Percentiles rank a stretch among this genome's conserved stretches.
Evolutionary conservation across 2,888 invertebrate genomes (phyloP).

Genomic region (Apomyelois bistriatella): DNA sequence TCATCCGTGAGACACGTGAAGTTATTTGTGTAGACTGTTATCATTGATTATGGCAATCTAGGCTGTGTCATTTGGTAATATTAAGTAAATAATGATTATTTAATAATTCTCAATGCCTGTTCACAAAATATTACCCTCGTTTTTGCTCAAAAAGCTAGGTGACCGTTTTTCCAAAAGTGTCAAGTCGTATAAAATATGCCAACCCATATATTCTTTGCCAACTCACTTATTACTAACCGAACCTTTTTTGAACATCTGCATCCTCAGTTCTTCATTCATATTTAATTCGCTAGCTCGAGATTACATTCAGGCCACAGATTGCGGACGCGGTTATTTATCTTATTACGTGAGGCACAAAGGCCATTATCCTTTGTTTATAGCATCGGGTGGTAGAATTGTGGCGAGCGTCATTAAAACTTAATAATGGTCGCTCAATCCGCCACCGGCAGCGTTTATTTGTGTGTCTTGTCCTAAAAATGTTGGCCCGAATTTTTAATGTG

Average conservation of each 20-base stretch:
- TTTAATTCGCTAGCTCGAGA: slow-evolving; percentile 45
- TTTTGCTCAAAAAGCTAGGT: neutral
- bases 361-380: slow-evolving; percentile 67
- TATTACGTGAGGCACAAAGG: slow-evolving; percentile 53
- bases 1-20: too few relatives aligned
- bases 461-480: slow-evolving; percentile 20
- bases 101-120: too few relatives aligned
- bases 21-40: too few relatives aligned
- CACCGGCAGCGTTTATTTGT: slow-evolving; percentile 28
- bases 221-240: neutral
- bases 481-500: neutral
- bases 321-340: slow-evolving; percentile 57
- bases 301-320: slow-evolving; percentile 38
- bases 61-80: too few relatives aligned
- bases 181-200: neutral
- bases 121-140: too few relatives aligned
- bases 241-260: slow-evolving; percentile 25
- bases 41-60: too few relatives aligned
- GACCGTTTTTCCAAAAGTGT: neutral
- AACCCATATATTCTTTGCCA: slow-evolving; percentile 1
- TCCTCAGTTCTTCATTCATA: slow-evolving; percentile 44
- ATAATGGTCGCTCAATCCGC: slow-evolving; percentile 62
- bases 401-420: slow-evolving; percentile 70
- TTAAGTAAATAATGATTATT: too few relatives aligned
- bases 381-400: slow-evolving; percentile 48